Conservation (phyloP, 2,113 vertebrate species). For the Sceloporus undulatus region DNA sequence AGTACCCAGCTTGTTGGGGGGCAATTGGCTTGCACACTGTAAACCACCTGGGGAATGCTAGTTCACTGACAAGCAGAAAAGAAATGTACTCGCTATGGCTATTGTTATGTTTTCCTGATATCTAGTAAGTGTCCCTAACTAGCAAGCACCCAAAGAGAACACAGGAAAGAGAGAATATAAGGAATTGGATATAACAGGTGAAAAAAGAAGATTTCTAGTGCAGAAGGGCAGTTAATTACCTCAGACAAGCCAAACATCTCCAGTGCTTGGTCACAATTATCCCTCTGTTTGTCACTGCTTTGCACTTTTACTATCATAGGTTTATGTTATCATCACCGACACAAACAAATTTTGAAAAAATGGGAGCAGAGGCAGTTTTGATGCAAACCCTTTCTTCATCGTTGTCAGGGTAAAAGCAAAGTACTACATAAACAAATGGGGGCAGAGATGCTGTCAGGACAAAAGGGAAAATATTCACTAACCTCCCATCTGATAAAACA, state of each 20-base stretch:
- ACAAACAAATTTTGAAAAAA: not conserved
- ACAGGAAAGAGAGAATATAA: too few relatives aligned
- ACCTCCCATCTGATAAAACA: not conserved
- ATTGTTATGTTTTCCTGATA: too few relatives aligned
- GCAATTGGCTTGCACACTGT: too few relatives aligned
- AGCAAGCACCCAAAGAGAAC: not conserved
- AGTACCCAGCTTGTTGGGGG: too few relatives aligned
- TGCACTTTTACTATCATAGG: not conserved
- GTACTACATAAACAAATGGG: not conserved
- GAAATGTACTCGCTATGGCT: too few relatives aligned
- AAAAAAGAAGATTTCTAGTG: not conserved
- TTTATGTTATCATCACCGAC: too few relatives aligned
- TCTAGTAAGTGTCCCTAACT: too few relatives aligned
- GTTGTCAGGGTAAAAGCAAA: not conserved
- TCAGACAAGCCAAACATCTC: not conserved
- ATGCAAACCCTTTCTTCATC: not conserved
- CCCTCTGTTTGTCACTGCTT: not conserved
- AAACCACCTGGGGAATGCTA: too few relatives aligned
- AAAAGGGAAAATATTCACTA: not conserved
- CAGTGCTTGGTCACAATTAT: not conserved
- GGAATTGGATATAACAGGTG: not conserved
- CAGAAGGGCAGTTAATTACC: not conserved
- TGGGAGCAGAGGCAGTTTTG: not conserved
- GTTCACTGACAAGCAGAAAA: too few relatives aligned
- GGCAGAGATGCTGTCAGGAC: not conserved